Base-by-base conservation (phyloP, 2,113 vertebrate genomes). In the Microtus pennsylvanicus region DNA sequence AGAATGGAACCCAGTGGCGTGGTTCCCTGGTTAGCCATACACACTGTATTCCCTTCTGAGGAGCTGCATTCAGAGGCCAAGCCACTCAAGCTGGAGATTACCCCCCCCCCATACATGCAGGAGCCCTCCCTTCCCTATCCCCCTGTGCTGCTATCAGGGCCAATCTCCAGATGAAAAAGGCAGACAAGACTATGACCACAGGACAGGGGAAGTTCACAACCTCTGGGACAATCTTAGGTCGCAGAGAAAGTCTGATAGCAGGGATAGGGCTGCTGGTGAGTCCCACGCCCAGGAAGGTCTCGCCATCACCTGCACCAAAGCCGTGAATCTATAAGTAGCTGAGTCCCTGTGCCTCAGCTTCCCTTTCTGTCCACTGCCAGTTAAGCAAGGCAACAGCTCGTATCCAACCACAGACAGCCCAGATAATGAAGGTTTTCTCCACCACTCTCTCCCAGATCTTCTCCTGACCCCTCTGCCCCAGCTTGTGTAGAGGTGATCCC, bases 291-390 rank as follows among this genome's bases (percentile, higher is more conserved):
- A 12, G 58, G 26, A 33, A 87, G 52, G 38, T 12, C 6, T 67
- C 16, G 0, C 17, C 3, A 30, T 50, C 28, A 10, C 10, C 81
- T 38, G 0, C 2, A 28, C 21, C 3, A 3, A 55, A 55, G 50
- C 8, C 50, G n/a, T 21, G 28, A 72, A 21, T 13, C 45, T 5
- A 5, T n/a, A 52, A n/a, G 35, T 30, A 82, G 33, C 45, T 11
- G 30, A 24, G 28, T 22, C 24, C 47, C n/a, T 5, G 0, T 0
- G 63, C n/a, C 76, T 80, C 70, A 30, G 52, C 55, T 45, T 87
- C 70, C 77, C 75, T 38, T 47, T 91, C 81, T 77, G 52, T 63
- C 72, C 35, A 67, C 2, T 21, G 81, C 42, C n/a, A 19, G 33
- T n/a, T 89, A 35, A 72, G 81, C 33, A 33, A 65, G 82, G 26